Percentiles rank a stretch among this genome's conserved stretches.
These are phyloP conservation scores for Eulimnadia texana DNA, from an alignment of 1,140 invertebrate genomes.

Conservation along the genomic window DNA sequence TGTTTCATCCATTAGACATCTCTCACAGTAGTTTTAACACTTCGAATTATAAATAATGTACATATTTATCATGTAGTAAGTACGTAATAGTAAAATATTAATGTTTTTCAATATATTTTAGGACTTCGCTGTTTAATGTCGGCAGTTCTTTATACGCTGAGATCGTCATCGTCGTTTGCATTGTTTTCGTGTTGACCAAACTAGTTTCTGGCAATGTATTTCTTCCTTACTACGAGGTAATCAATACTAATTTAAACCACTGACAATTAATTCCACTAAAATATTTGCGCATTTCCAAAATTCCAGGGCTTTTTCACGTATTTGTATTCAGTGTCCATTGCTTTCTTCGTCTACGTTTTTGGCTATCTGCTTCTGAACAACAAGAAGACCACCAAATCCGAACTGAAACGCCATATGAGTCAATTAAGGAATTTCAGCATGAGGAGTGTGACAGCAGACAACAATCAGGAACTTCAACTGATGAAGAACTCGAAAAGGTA, in stretches of 20 bases:
- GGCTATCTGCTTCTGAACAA: constrained; percentile 64
- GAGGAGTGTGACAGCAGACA: neutral
- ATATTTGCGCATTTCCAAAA: neutral
- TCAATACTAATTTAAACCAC: no score
- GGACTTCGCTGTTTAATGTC: constrained; percentile 85
- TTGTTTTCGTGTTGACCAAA: constrained; percentile 82
- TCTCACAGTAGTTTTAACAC: no score
- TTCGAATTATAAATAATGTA: neutral
- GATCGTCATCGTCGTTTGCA: constrained; percentile 76
- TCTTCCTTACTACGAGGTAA: constrained; percentile 66
- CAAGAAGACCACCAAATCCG: neutral
- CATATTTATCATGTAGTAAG: neutral
- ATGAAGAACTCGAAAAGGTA: neutral
- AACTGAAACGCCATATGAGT: neutral
- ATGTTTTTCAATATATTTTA: constrained; percentile 36
- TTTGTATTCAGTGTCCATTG: constrained; percentile 82
- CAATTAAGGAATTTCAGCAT: neutral
- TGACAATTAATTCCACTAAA: neutral
- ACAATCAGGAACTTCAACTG: neutral
- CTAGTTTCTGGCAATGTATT: constrained; percentile 80
- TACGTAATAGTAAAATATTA: neutral
- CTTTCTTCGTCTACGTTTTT: constrained; percentile 92
- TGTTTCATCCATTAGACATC: no score
- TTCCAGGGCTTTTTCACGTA: constrained; percentile 92
- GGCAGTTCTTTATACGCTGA: constrained; percentile 88